Evolutionary conservation across 2,113 vertebrate genomes (phyloP).

Genomic region (Ctenomys sociabilis): DNA sequence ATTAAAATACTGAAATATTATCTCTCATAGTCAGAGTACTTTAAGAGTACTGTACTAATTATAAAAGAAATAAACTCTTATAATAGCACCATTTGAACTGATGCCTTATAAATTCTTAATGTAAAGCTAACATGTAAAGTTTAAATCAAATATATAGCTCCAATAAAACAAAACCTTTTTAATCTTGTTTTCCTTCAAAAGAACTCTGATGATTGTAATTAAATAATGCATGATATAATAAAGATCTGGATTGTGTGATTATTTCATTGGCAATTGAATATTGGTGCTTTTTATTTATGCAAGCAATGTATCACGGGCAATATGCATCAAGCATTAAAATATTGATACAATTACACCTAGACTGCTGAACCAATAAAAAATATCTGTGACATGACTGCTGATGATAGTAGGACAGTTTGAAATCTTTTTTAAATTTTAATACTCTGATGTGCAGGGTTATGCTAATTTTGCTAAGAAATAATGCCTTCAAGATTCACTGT

Average conservation of each 20-base stretch:
- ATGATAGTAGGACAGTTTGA: conserved; percentile 83
- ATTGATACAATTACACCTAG: conserved; percentile 92
- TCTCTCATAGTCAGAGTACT: conserved; percentile 87
- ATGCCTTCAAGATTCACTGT: conserved; percentile 76
- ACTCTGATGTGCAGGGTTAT: conserved; percentile 86
- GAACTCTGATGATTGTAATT: conserved; percentile 92
- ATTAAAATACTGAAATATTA: conserved; percentile 93
- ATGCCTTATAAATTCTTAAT: conserved; percentile 94
- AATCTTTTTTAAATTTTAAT: conserved; percentile 91
- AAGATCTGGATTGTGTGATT: conserved; percentile 88
- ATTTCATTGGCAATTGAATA: conserved; percentile 90
- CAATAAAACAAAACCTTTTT: conserved; percentile 92
- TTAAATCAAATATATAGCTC: conserved; percentile 94
- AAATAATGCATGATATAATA: conserved; percentile 93
- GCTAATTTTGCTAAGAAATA: conserved; percentile 87
- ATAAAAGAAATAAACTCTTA: conserved; percentile 91
- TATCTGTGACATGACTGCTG: conserved; percentile 83
- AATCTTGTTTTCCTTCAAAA: conserved; percentile 91
- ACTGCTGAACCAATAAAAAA: conserved; percentile 87
- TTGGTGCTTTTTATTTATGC: conserved; percentile 90
- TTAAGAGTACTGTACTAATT: conserved; percentile 92
- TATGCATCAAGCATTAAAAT: conserved; percentile 90
- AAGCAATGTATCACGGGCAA: conserved; percentile 87
- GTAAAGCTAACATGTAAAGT: conserved; percentile 92
- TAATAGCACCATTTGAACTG: conserved; percentile 90